A percentile compares a stretch with the other conserved stretches of the same genome.
Evolutionary conservation across 1,140 invertebrate species (phyloP).

Genomic region (Drosophila melanogaster): DNA sequence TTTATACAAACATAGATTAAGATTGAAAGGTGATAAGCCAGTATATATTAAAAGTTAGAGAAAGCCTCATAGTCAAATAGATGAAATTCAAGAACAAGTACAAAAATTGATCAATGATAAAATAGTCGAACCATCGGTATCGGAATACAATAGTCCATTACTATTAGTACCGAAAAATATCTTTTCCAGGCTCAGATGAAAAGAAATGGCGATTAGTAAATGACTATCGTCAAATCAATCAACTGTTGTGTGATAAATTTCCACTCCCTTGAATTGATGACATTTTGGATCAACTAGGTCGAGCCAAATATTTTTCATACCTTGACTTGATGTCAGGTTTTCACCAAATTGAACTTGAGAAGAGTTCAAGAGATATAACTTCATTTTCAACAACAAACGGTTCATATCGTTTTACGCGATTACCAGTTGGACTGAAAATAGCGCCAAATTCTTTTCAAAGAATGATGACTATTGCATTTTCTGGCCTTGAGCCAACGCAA

Average conservation of each 20-base stretch:
- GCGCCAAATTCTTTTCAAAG: not conserved
- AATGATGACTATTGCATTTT: not conserved
- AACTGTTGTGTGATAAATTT: not conserved
- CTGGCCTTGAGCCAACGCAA: not conserved
- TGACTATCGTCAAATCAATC: not conserved
- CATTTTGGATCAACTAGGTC: not conserved
- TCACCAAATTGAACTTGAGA: not conserved
- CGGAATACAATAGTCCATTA: not conserved
- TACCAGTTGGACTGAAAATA: not conserved
- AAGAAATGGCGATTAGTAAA: not conserved
- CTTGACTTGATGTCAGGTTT: not conserved
- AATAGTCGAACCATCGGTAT: conserved; percentile 1
- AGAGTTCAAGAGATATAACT: not conserved
- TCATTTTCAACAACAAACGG: not conserved
- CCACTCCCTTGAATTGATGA: not conserved
- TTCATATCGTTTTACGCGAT: not conserved
- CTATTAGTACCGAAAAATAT: not conserved
- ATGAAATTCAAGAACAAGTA: not conserved
- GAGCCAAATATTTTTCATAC: not conserved
- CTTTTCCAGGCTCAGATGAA: not conserved
- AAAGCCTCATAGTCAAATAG: not conserved
- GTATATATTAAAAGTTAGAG: not conserved
- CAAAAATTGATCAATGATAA: conserved; percentile 1
- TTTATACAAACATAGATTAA: not conserved
- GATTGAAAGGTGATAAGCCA: not conserved